Evolutionary conservation across 2,113 vertebrate species (phyloP).

Genomic region (Planiliza haematocheilus): DNA sequence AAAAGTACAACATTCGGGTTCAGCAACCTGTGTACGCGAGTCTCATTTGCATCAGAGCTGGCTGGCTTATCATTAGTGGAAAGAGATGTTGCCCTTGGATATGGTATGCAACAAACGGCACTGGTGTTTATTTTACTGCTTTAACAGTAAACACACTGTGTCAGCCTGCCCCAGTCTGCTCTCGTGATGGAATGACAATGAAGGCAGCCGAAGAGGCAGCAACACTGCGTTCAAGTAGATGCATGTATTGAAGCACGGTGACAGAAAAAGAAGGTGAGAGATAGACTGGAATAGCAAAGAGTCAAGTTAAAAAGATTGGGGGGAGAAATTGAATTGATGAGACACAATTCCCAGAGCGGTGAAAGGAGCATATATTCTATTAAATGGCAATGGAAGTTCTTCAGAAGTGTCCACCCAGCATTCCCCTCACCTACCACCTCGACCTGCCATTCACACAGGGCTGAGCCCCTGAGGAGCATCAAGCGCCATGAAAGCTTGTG

Average conservation of each 20-base stretch:
- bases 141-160: conserved; percentile 45
- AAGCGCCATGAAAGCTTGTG: conserved; percentile 53
- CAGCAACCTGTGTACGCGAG: conserved; percentile 28
- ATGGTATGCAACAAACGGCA: conserved; percentile 48
- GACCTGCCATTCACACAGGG: conserved; percentile 51
- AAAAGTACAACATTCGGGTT: conserved; percentile 38
- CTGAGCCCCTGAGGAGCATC: conserved; percentile 47
- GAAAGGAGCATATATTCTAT: conserved; percentile 32
- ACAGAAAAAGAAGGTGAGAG: conserved; percentile 4
- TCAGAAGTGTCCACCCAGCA: conserved; percentile 67
- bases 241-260: conserved; percentile 5
- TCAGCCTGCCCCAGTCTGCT: conserved; percentile 19
- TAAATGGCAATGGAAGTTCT: conserved; percentile 47
- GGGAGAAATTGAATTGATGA: not conserved
- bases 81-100: conserved; percentile 65
- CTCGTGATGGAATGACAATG: conserved; percentile 32
- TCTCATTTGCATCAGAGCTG: conserved; percentile 59
- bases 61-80: conserved; percentile 37
- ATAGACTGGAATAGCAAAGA: conserved; percentile 16
- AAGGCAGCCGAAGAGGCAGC: conserved; percentile 20
- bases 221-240: not conserved
- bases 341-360: conserved; percentile 17
- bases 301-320: not conserved
- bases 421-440: conserved; percentile 53
- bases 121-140: conserved; percentile 65